Conservation (phyloP, 2,888 invertebrate genomes). For the Esperia sulphurella region DNA sequence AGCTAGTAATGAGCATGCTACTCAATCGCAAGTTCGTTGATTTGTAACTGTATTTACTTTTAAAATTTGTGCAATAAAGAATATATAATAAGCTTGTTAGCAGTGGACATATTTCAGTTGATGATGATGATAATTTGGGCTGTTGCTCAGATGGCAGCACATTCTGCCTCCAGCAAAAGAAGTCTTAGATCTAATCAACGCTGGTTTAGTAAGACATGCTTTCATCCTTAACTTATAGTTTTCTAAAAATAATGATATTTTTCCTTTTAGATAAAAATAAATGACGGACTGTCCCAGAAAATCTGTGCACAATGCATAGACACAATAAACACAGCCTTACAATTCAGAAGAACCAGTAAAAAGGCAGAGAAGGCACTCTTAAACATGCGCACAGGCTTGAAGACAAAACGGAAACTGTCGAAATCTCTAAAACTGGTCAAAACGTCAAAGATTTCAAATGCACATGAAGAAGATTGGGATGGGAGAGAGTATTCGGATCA, state of each 20-base stretch:
- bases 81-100: no score
- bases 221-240: no score
- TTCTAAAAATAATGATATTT: background rate
- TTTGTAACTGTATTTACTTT: no score
- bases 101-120: no score
- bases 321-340: conserved; percentile 34
- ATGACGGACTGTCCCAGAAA: conserved; percentile 57
- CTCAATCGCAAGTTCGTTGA: no score
- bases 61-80: no score
- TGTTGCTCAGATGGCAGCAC: no score
- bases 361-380: conserved; percentile 44
- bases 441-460: conserved; percentile 9
- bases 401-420: conserved; percentile 23
- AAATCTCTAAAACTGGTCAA: conserved; percentile 13
- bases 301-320: conserved; percentile 49
- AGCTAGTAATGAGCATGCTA: no score
- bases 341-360: conserved; percentile 45
- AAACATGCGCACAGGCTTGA: conserved; percentile 21
- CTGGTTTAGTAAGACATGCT: no score
- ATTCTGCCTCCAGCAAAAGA: no score
- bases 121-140: no score
- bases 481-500: background rate
- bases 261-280: conserved; percentile 45
- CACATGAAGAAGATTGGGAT: conserved; percentile 14
- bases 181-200: no score